phyloP scores from a whole-genome alignment of 2,797 vertebrate genomes.

The Dromococcyx pavoninus region DNA sequence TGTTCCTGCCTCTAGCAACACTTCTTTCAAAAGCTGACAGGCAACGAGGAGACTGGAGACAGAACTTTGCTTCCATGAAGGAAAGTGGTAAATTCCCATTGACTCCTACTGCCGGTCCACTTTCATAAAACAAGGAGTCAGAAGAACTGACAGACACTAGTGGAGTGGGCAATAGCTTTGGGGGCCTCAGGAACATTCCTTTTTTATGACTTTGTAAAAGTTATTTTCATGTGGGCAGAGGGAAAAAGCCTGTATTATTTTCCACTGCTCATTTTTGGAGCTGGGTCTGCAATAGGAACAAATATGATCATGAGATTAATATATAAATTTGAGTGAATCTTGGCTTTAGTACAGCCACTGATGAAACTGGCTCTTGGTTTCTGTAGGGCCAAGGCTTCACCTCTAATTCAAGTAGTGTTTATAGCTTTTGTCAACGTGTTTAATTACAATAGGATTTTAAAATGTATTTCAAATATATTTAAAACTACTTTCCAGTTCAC shows the following conservation, averaged over 20 bases:
- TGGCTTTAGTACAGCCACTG: neutral
- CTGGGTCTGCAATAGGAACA: neutral
- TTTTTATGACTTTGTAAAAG: neutral
- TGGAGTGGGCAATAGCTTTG: neutral
- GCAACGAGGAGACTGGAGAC: neutral
- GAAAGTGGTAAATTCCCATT: conserved; percentile 26
- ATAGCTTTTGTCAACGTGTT: neutral
- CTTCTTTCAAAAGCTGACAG: neutral
- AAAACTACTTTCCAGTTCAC: neutral
- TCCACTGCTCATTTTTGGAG: neutral
- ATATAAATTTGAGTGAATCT: neutral
- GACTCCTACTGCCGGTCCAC: fast-evolving
- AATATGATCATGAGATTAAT: neutral
- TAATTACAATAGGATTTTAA: neutral
- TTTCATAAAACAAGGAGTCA: neutral
- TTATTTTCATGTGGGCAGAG: fast-evolving
- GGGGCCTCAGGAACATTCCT: neutral
- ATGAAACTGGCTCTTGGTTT: neutral
- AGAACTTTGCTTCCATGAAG: neutral
- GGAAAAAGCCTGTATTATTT: neutral
- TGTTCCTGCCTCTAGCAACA: conserved; percentile 16
- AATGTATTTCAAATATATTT: neutral
- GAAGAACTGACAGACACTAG: neutral
- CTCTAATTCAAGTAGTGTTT: neutral
- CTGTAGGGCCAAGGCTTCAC: neutral